phyloP scores from a whole-genome alignment of 53 echinoderm and acorn worm genomes.

The Antedon mediterranea region DNA sequence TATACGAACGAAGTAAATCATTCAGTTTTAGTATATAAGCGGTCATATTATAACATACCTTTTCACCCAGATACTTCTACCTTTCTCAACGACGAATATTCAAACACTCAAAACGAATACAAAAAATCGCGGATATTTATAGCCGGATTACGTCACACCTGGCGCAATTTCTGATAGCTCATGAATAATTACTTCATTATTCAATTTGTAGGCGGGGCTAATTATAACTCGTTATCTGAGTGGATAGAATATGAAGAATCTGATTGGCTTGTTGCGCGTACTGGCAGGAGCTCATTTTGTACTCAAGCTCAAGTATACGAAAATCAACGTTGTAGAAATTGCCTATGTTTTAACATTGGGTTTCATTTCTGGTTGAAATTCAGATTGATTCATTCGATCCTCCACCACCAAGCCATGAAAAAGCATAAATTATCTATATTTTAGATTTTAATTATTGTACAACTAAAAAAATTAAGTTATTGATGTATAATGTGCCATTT shows the following conservation, averaged over 20 bases:
- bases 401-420: no score
- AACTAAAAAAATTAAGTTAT: no score
- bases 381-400: no score
- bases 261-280: neutral
- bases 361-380: neutral
- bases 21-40: neutral
- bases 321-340: neutral
- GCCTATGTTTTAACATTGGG: neutral
- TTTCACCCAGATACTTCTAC: neutral
- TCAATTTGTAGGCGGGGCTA: neutral
- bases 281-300: neutral
- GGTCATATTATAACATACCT: neutral
- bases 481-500: no score
- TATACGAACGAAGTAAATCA: no score
- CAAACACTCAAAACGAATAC: neutral
- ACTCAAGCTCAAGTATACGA: neutral
- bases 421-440: no score
- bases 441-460: no score
- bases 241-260: neutral
- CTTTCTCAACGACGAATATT: neutral
- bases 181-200: neutral
- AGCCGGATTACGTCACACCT: neutral
- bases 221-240: neutral
- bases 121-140: neutral
- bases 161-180: neutral